Conservation (phyloP, 2,113 vertebrate species). For the Chaenocephalus aceratus region DNA sequence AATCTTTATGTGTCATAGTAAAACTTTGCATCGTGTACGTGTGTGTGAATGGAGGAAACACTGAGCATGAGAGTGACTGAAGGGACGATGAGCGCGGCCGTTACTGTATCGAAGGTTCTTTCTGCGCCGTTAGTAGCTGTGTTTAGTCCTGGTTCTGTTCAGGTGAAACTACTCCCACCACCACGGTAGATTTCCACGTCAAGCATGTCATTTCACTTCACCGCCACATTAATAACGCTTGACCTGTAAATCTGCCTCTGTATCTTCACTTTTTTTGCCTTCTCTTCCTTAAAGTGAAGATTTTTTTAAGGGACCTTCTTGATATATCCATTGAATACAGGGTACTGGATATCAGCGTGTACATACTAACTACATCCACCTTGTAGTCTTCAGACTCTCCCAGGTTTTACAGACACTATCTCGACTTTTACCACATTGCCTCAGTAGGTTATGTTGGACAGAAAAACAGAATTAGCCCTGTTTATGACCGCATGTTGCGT, state of each 20-base stretch:
- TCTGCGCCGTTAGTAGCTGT: constrained; percentile 50
- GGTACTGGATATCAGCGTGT: constrained; percentile 71
- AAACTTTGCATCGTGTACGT: constrained; percentile 60
- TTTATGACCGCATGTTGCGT: constrained; percentile 57
- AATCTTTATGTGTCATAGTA: constrained; percentile 71
- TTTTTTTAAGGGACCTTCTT: constrained; percentile 64
- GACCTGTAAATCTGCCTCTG: constrained; percentile 64
- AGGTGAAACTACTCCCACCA: constrained; percentile 42
- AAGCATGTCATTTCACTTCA: constrained; percentile 51
- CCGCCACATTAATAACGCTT: constrained; percentile 47
- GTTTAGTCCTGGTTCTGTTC: constrained; percentile 56
- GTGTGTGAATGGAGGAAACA: constrained; percentile 41
- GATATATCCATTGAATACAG: constrained; percentile 64
- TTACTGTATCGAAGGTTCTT: constrained; percentile 23
- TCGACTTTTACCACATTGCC: constrained; percentile 56
- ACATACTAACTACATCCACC: constrained; percentile 51
- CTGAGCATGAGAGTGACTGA: constrained; percentile 52
- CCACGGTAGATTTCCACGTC: constrained; percentile 55
- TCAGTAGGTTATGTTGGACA: constrained; percentile 60
- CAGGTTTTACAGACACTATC: constrained; percentile 44
- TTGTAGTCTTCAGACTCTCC: constrained; percentile 13
- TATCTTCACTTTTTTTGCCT: constrained; percentile 64
- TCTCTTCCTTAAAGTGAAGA: constrained; percentile 63
- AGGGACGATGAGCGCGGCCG: not conserved
- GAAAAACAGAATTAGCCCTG: constrained; percentile 34